These are phyloP conservation scores for Xestoiulus laeticollis DNA, from an alignment of 2,888 invertebrate species.

Conservation along the genomic window DNA sequence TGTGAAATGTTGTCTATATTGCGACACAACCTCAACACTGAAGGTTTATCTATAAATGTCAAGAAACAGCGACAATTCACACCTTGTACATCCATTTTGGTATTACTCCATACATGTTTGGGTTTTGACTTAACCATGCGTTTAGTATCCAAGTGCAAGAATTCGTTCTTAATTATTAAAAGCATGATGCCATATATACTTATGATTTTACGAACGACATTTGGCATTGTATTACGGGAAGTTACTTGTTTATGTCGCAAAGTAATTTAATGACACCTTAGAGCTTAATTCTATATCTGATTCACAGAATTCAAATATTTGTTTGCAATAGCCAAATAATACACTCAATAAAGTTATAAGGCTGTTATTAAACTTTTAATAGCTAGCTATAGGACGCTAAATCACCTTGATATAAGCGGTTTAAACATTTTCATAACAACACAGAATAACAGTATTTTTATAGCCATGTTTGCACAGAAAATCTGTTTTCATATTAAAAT, in stretches of 20 bases:
- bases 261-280: neutral
- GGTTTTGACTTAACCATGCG: neutral
- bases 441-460: no score
- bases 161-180: neutral
- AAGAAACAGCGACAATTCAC: neutral
- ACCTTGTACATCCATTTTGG: neutral
- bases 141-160: neutral
- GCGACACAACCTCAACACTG: neutral
- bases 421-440: neutral
- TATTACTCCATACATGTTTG: neutral
- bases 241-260: neutral
- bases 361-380: neutral
- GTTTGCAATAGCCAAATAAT: neutral
- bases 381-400: neutral
- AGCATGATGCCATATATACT: slow-evolving; percentile 7
- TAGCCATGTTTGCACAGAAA: no score
- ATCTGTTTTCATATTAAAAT: neutral
- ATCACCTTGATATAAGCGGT: neutral
- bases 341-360: neutral
- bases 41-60: neutral
- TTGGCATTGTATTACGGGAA: slow-evolving; percentile 2
- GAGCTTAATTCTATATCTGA: neutral
- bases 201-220: neutral
- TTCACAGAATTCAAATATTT: neutral
- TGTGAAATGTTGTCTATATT: neutral